A percentile compares a stretch with the other conserved stretches of the same genome.
Conservation (phyloP, 2,888 invertebrate genomes). For the Rotaria sp. region DNA sequence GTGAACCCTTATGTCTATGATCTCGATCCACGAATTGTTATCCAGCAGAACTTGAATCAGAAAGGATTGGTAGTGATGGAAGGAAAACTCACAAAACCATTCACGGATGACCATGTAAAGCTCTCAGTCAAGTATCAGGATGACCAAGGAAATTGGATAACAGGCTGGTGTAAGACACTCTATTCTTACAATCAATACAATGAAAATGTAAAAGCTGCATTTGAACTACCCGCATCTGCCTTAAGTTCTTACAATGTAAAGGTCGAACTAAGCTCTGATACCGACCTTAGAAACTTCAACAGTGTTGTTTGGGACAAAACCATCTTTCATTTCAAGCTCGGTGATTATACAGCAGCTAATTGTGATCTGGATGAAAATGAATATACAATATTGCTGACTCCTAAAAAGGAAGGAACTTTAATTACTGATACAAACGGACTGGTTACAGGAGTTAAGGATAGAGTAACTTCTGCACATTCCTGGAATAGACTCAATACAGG, state of each 20-base stretch:
- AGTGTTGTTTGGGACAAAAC: neutral
- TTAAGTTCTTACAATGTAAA: neutral
- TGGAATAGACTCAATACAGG: neutral
- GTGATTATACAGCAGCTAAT: neutral
- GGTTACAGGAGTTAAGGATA: neutral
- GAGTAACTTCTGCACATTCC: neutral
- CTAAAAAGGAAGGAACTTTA: neutral
- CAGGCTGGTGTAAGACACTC: neutral
- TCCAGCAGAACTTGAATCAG: neutral
- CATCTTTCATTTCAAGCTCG: neutral
- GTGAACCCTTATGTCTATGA: neutral
- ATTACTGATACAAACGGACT: neutral
- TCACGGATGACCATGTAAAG: neutral
- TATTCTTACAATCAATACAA: constrained; percentile 1
- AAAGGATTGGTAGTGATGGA: neutral
- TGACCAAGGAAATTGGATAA: neutral
- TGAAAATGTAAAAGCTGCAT: neutral
- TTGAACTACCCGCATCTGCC: neutral
- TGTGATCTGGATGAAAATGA: neutral
- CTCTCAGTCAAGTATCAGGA: neutral
- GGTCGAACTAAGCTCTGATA: neutral
- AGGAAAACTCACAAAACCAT: neutral
- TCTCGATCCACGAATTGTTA: neutral
- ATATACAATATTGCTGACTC: neutral
- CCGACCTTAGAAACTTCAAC: neutral